Evolutionary conservation across 2,113 vertebrate genomes (phyloP).

Genomic region (Corythoichthys intestinalis): DNA sequence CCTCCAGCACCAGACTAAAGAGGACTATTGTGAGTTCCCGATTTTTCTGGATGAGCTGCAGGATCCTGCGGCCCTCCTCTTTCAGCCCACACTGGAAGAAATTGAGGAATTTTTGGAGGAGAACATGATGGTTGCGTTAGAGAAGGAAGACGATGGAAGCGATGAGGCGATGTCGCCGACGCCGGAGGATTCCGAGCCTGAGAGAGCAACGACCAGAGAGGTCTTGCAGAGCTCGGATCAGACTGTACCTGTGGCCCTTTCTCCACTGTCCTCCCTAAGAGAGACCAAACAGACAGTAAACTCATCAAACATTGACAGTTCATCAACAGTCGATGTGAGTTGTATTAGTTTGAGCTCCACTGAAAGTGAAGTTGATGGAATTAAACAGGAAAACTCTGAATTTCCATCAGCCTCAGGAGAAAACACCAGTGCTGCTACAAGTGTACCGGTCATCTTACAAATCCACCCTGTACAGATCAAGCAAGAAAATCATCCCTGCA

Average conservation of each 20-base stretch:
- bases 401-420: constrained; percentile 63
- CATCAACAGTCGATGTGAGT: constrained; percentile 39
- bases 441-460: constrained; percentile 83
- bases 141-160: constrained; percentile 66
- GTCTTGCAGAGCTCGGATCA: constrained; percentile 72
- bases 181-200: constrained; percentile 55
- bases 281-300: constrained; percentile 52
- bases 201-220: constrained; percentile 65
- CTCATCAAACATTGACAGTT: constrained; percentile 59
- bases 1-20: constrained; percentile 71
- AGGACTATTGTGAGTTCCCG: constrained; percentile 84
- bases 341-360: constrained; percentile 2
- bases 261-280: constrained; percentile 29
- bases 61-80: constrained; percentile 80
- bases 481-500: constrained; percentile 70
- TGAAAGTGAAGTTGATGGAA: constrained; percentile 18
- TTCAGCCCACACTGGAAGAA: constrained; percentile 96
- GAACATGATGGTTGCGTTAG: constrained; percentile 86
- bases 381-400: constrained; percentile 69
- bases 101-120: constrained; percentile 98
- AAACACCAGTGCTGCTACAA: constrained; percentile 48
- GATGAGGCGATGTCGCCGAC: constrained; percentile 50
- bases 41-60: constrained; percentile 81
- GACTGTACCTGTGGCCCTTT: constrained; percentile 65
- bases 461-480: constrained; percentile 90